Percentiles rank a stretch among this genome's conserved stretches.
Evolutionary conservation across 2,113 vertebrate species (phyloP).

Genomic region (Suricata suricatta): DNA sequence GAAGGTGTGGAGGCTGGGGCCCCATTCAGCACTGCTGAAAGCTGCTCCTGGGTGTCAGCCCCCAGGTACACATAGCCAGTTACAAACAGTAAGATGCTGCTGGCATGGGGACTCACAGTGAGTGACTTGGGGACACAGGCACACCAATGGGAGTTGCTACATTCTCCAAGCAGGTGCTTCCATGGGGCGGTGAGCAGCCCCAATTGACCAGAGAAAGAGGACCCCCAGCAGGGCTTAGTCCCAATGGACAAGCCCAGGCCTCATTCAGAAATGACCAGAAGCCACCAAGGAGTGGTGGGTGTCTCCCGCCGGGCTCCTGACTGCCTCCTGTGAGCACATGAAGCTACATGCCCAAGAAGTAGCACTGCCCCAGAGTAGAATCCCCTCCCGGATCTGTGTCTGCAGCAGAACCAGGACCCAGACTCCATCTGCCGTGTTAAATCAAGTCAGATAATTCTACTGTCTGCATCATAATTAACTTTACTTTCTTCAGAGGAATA

Average conservation of each 20-base stretch:
- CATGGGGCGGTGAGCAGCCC: not conserved
- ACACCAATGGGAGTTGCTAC: accelerated
- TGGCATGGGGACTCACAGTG: not conserved
- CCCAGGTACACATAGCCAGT: not conserved
- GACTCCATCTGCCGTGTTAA: slow-evolving; percentile 63
- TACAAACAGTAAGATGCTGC: not conserved
- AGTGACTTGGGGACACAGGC: not conserved
- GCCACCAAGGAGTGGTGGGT: not conserved
- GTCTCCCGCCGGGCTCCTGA: not conserved
- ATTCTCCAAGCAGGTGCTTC: not conserved
- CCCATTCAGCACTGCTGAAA: not conserved
- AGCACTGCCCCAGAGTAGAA: not conserved
- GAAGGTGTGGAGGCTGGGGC: not conserved
- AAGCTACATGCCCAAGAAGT: not conserved
- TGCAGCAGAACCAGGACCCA: not conserved
- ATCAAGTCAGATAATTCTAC: slow-evolving; percentile 79
- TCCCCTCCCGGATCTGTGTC: not conserved
- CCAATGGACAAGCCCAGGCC: not conserved
- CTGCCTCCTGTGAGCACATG: not conserved
- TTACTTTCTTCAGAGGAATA: slow-evolving; percentile 68
- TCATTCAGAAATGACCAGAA: not conserved
- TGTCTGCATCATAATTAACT: slow-evolving; percentile 76
- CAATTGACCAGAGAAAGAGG: not conserved
- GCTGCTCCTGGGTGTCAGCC: not conserved
- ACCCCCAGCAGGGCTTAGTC: not conserved